Base-by-base conservation (phyloP, 2,888 invertebrate genomes). In the Troides aeacus region DNA sequence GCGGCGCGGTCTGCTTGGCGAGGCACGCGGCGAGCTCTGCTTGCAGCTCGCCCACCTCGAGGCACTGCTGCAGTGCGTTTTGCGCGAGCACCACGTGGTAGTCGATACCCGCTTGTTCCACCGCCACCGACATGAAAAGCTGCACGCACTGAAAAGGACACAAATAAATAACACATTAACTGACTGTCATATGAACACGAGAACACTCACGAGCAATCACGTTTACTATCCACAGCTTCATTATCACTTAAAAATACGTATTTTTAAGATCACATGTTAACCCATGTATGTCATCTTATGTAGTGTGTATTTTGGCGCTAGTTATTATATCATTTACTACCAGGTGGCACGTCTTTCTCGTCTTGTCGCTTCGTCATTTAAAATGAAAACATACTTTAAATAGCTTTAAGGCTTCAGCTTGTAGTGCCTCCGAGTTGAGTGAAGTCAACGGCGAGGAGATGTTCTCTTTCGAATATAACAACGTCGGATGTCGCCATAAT, bases 1-100 rank as follows among this genome's bases (percentile, higher is more conserved):
- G 97, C 86, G 97, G 95, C 81, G 97, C 96, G 66, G 98, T 98
- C 94, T 99, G 98, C 82, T 97, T 97, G 76, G 98, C 96, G 77
- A 99, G 93, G 76, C 96, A 97, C 80, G 98, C 97, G 81, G 97
- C 96, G 83, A 99, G 95, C 93, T 99, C 99, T 82, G 98, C 96
- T 86, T 98, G 98, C 75, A 99, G 94, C 91, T 98, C 98, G 61
- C 95, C 94, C 86, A 96, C 96, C 79, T 97, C 97, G 72, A 99
- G 93, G 86, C 98, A 98, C 86, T 97, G 97, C 83, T 97, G 97
- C 70, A 99, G 94, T 50, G 99, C 97, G 88, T 98, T 98, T 94
- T 99, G 99, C 21, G 99, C 99, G 72, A 99, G 93, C 72, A 97
- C 97, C 81, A 99, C 98, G 91, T 99, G 99, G 92, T 99, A 98